phyloP scores from a whole-genome alignment of 2,113 vertebrate species.

The Vulpes ferrilata region DNA sequence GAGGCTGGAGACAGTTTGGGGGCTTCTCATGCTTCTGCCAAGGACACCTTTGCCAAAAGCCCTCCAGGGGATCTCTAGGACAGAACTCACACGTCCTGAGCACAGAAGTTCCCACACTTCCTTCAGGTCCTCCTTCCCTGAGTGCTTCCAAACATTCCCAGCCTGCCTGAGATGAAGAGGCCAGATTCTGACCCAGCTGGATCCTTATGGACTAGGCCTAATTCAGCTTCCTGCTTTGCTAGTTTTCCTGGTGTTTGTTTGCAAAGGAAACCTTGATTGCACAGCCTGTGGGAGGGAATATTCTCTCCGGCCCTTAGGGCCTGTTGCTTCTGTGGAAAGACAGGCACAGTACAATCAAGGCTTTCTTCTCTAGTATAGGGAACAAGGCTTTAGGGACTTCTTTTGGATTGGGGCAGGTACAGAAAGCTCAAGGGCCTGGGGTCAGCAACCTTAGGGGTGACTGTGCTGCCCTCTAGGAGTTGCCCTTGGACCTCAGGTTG shows the following conservation, averaged over 20 bases:
- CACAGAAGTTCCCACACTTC: background rate
- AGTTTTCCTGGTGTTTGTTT: constrained; percentile 8
- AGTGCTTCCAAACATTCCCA: no score
- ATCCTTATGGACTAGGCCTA: no score
- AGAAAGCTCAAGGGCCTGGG: background rate
- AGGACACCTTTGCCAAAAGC: background rate
- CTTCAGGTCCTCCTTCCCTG: background rate
- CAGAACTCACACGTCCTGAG: background rate
- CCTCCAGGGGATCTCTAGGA: background rate
- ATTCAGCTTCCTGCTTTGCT: background rate
- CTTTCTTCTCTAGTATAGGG: background rate
- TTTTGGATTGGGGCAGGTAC: background rate
- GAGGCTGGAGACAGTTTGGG: background rate
- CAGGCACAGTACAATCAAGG: fast-evolving
- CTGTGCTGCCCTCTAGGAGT: background rate
- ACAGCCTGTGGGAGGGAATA: background rate
- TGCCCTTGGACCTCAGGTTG: background rate
- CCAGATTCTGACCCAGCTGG: background rate
- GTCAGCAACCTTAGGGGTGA: background rate
- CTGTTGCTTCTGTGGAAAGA: background rate
- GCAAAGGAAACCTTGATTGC: background rate
- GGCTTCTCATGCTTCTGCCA: background rate
- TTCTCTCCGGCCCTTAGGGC: background rate
- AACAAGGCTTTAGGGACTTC: background rate
- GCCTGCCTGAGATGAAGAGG: background rate